These are phyloP conservation scores for Porites evermanni DNA, from an alignment of 92 coral and sea anemone species.

Conservation along the genomic window DNA sequence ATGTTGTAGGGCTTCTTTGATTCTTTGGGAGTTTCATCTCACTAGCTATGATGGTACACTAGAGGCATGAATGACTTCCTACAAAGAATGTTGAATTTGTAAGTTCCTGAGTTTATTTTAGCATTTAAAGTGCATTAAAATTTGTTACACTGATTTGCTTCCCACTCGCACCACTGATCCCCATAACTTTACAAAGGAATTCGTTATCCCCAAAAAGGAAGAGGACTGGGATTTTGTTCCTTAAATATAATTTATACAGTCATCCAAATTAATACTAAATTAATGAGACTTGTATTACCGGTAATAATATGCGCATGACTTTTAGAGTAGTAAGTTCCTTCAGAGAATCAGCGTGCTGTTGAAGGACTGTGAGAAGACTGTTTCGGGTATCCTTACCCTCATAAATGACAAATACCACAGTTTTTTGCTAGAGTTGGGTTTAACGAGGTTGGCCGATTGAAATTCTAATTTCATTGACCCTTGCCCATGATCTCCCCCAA, in stretches of 20 bases:
- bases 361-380: slow-evolving; percentile 23
- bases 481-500: background rate
- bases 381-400: slow-evolving; percentile 34
- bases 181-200: slow-evolving; percentile 9
- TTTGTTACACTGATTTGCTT: background rate
- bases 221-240: background rate
- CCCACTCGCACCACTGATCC: slow-evolving; percentile 27
- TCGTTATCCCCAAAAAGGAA: background rate
- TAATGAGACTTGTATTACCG: too few relatives aligned
- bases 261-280: too few relatives aligned
- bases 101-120: too few relatives aligned
- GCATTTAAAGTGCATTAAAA: too few relatives aligned
- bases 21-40: background rate
- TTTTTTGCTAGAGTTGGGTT: slow-evolving; percentile 5
- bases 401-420: slow-evolving; percentile 25
- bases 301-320: background rate
- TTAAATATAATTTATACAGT: too few relatives aligned
- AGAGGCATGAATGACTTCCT: background rate
- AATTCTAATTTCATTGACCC: background rate
- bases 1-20: background rate
- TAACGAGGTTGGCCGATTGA: background rate
- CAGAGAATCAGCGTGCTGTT: slow-evolving; percentile 25
- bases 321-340: slow-evolving; percentile 12
- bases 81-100: background rate
- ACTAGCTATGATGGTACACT: background rate